Base-by-base conservation (phyloP, 2,888 invertebrate genomes). In the Agriopis leucophaearia region DNA sequence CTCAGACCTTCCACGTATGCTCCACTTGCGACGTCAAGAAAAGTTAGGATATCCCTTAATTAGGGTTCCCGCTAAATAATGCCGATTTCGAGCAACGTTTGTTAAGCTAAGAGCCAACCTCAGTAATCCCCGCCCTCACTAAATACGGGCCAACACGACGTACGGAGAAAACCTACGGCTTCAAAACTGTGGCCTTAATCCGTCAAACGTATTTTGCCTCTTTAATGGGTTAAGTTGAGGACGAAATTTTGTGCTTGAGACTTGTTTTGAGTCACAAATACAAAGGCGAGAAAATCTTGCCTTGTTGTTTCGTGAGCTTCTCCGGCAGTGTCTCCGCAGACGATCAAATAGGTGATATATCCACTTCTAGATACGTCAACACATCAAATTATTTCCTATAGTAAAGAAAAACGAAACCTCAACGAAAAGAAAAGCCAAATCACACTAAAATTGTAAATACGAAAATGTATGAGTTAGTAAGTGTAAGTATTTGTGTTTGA, bases 1-100 rank as follows among this genome's bases (percentile, higher is more conserved):
- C 77, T 78, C 69, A 77, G 72, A 74, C 73, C 73, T 73, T 75
- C 81, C 77, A 85, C 85, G 80, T 80, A 84, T 79, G 86, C 85
- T 72, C 76, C 78, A 79, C 79, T 80, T 76, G 79, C 74, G 78
- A 82, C 81, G 90, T 88, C 89, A 88, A 84, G 89, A 87, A 88
- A 90, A 90, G 88, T 89, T 88, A 88, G 87, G 85, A 85, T 78
- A 80, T 75, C 81, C 84, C 86, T 89, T 90, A 89, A 89, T 90
- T 90, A 88, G 86, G 83, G 81, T 72, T 69, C 76, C 81, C 74
- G 80, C 85, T 90, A 88, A 91, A 89, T 90, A 88, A 87, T 86
- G 80, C 83, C 85, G 88, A 90, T 89, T 89, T 86, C 76, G 82
- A 84, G 81, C 81, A 81, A 81, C 88, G 88, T 89, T 87, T 88